Evolutionary conservation across 2,113 vertebrate species (phyloP).

Genomic region (Lepus timidus): DNA sequence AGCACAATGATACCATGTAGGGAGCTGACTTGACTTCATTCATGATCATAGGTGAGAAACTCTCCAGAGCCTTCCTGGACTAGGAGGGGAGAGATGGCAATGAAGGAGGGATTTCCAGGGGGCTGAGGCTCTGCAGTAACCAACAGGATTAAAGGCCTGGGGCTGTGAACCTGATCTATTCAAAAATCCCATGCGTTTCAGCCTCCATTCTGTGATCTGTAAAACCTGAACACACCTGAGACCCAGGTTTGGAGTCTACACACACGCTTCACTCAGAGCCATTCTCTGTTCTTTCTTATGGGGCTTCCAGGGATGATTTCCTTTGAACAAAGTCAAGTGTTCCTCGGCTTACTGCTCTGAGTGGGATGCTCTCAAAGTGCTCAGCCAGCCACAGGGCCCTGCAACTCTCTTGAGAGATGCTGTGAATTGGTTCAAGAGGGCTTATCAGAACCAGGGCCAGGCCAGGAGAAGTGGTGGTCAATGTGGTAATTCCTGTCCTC

Average conservation of each 20-base stretch:
- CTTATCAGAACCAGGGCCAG: neutral
- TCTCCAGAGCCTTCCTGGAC: neutral
- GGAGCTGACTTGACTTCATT: neutral
- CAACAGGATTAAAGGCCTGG: neutral
- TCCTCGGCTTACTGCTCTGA: neutral
- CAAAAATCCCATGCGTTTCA: neutral
- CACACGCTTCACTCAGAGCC: neutral
- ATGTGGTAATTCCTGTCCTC: neutral
- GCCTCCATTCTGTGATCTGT: neutral
- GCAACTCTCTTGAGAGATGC: neutral
- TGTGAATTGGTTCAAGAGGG: neutral
- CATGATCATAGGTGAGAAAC: neutral
- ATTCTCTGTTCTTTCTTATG: neutral
- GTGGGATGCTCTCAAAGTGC: neutral
- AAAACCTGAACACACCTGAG: neutral
- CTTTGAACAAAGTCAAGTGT: neutral
- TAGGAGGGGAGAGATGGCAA: neutral
- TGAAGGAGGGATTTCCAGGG: neutral
- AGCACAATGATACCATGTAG: neutral
- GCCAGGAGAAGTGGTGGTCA: neutral
- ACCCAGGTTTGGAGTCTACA: neutral
- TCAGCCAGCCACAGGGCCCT: neutral
- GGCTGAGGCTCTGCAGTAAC: neutral
- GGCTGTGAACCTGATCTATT: neutral
- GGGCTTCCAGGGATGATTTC: neutral